Evolutionary conservation across 2,888 invertebrate species (phyloP).

Genomic region (Hecatera dysodea): DNA sequence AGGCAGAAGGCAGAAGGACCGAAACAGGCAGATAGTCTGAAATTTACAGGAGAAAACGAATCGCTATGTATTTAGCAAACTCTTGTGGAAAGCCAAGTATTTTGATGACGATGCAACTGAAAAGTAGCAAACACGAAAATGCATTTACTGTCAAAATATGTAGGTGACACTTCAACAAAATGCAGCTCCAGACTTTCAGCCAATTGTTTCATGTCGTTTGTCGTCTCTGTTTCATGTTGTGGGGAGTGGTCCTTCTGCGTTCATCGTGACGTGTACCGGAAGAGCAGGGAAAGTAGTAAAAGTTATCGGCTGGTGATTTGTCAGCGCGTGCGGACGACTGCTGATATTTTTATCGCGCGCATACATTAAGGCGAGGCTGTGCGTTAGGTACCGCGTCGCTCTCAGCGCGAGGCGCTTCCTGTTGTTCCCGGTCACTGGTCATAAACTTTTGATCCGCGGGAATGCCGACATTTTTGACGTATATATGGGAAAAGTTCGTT

Average conservation of each 20-base stretch:
- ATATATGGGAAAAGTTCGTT: constrained; percentile 21
- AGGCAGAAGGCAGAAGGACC: constrained; percentile 10
- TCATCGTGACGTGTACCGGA: neutral
- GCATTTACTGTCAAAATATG: too few relatives aligned
- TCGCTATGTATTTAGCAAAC: too few relatives aligned
- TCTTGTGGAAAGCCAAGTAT: neutral
- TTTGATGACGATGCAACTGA: neutral
- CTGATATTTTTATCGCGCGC: constrained; percentile 53
- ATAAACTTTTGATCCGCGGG: constrained; percentile 17
- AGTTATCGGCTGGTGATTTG: constrained; percentile 55
- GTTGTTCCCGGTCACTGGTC: constrained; percentile 33
- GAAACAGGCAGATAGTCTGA: neutral
- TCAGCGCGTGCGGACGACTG: constrained; percentile 51
- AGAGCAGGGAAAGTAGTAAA: constrained; percentile 54
- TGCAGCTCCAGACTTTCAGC: neutral
- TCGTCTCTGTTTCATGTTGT: neutral
- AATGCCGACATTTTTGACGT: constrained; percentile 2
- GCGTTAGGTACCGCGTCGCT: constrained; percentile 3
- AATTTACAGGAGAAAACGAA: neutral
- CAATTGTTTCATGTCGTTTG: too few relatives aligned
- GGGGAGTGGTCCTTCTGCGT: constrained; percentile 1
- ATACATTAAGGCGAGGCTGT: constrained; percentile 22
- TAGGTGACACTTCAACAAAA: neutral
- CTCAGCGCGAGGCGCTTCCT: constrained; percentile 34
- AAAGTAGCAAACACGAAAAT: neutral